Evolutionary conservation across 2,113 vertebrate genomes (phyloP).

Genomic region (Onychostruthus taczanowskii): DNA sequence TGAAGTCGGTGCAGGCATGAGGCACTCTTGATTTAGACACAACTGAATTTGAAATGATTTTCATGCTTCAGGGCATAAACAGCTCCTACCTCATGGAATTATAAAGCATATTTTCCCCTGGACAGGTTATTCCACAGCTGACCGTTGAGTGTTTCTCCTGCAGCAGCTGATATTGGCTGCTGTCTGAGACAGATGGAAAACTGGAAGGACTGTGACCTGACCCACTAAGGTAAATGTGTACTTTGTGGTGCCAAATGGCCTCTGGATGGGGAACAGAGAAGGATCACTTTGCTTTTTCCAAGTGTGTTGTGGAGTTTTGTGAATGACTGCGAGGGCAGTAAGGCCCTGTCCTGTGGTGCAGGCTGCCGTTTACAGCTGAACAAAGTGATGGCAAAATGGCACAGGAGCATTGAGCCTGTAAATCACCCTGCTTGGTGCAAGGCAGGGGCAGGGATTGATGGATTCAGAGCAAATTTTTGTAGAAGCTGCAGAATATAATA

Average conservation of each 20-base stretch:
- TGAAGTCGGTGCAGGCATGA: background rate
- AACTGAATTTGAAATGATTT: slow-evolving; percentile 24
- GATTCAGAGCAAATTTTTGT: background rate
- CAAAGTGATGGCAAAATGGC: background rate
- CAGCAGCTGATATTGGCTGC: background rate
- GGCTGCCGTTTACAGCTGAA: background rate
- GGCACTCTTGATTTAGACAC: background rate
- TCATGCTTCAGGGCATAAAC: background rate
- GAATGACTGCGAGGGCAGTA: background rate
- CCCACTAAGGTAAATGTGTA: background rate
- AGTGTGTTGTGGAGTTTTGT: background rate
- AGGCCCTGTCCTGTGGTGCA: background rate
- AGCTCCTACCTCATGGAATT: background rate
- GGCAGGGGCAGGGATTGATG: background rate
- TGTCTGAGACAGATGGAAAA: background rate
- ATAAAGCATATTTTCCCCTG: background rate
- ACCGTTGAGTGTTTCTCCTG: background rate
- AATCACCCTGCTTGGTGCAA: background rate
- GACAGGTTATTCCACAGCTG: background rate
- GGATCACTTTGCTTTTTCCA: background rate
- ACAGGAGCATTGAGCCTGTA: background rate
- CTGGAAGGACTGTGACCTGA: background rate
- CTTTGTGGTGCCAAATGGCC: background rate
- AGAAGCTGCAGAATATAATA: background rate
- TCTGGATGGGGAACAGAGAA: background rate